These are phyloP conservation scores for Pecten maximus DNA, from an alignment of 2,888 invertebrate species.

Conservation along the genomic window DNA sequence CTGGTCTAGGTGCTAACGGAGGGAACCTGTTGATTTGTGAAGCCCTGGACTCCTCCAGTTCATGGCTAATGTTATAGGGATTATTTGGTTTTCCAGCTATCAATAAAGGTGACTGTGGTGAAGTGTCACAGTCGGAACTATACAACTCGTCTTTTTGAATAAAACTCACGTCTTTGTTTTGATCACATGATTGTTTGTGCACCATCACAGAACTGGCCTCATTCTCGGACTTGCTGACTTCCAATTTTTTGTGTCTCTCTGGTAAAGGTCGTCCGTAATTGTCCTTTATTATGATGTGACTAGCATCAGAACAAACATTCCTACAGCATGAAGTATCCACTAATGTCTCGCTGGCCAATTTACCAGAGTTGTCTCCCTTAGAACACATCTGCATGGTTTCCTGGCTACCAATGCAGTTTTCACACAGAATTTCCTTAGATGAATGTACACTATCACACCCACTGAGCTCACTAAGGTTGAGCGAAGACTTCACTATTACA, in stretches of 20 bases:
- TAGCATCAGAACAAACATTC: not conserved
- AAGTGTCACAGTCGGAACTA: not conserved
- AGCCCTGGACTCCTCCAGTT: not conserved
- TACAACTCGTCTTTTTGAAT: not conserved
- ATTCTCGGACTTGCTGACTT: not conserved
- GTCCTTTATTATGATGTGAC: not conserved
- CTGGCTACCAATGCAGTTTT: not conserved
- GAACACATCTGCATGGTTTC: not conserved
- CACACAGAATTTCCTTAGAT: constrained; percentile 39
- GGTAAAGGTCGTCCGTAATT: constrained; percentile 6
- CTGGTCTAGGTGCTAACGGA: not conserved
- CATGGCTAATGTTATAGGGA: not conserved
- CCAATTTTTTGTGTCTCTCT: not conserved
- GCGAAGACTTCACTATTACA: constrained; percentile 48
- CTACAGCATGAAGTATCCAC: not conserved
- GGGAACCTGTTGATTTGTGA: not conserved
- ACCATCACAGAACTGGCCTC: not conserved
- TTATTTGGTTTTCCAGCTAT: constrained; percentile 25
- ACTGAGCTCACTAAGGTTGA: constrained; percentile 52
- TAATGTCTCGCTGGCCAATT: not conserved
- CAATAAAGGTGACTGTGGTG: not conserved
- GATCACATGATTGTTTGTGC: not conserved
- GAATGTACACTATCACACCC: constrained; percentile 42
- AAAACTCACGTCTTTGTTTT: not conserved
- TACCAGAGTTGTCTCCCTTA: not conserved